Base-by-base conservation (phyloP, 2,113 vertebrate species). In the Columba janthina region DNA sequence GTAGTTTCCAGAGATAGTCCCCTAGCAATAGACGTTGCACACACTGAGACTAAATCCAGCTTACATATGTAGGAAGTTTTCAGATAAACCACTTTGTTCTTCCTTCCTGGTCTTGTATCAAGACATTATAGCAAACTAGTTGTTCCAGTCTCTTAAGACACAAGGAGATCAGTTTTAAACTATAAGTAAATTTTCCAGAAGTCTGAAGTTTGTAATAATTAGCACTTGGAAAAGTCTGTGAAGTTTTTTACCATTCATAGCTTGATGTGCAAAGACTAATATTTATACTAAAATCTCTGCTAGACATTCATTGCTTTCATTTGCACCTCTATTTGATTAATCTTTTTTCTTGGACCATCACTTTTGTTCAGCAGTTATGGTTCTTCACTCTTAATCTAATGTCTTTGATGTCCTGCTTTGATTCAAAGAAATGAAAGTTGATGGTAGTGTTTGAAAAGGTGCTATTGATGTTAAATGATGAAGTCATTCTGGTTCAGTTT, bases 401-500 rank as follows among this genome's bases (percentile, higher is more conserved):
- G 18, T 57, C 81, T 94, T 83, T 96, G 91, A 96, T 95, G 93
- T 88, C 14, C 16, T n/a, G 71, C 90, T 96, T 96, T 95, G 85
- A 88, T 90, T 93, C 72, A 87, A 82, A 65, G 16, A 77, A 84
- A 79, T 82, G 24, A 29, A 69, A 66, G 66, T 44, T 73, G 40
- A 62, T 88, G 46, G 40, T 42, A 64, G 29, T 58, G 28, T 91
- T 76, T 94, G 88, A 94, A 86, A 93, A 94, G 46, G 81, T 90
- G 87, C 10, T 94, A 61, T 84, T 82, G 36, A 60, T 67, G 40
- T 62, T 82, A 71, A 94, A 53, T 61, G 25, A 65, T 82, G 11
- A 93, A 93, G 61, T 90, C 14, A 48, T 66, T 75, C 58, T 90
- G 25, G n/a, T 78, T 83, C 36, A 19, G 21, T 76, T 88, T 90